A percentile compares a stretch with the other conserved stretches of the same genome.
Evolutionary conservation across 1,140 invertebrate species (phyloP).

Genomic region (Pachyrhynchus sulphureomaculatus): DNA sequence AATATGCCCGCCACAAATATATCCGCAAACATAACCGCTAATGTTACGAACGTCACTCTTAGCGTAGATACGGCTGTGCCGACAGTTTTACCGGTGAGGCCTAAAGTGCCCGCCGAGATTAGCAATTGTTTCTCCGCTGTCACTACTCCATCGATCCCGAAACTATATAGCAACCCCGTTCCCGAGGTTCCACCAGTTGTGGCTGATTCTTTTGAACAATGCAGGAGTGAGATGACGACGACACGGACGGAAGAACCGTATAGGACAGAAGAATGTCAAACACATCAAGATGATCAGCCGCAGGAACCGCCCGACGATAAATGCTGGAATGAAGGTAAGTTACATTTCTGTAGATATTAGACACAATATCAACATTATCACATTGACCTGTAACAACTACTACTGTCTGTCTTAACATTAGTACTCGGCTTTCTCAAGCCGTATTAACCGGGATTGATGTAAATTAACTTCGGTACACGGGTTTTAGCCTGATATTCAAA

Average conservation of each 20-base stretch:
- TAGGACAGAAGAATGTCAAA: slow-evolving; percentile 30
- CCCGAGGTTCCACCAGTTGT: neutral
- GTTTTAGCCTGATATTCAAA: too few species aligned
- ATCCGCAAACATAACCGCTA: too few species aligned
- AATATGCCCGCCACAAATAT: too few species aligned
- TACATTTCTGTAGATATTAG: too few species aligned
- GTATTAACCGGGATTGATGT: too few species aligned
- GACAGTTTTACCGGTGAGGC: slow-evolving; percentile 42
- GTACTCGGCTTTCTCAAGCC: too few species aligned
- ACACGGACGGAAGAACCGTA: slow-evolving; percentile 33
- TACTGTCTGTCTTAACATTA: too few species aligned
- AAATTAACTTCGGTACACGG: too few species aligned
- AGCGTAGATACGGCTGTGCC: slow-evolving; percentile 45
- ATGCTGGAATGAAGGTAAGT: slow-evolving; percentile 13
- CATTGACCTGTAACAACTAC: too few species aligned
- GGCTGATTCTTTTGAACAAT: slow-evolving; percentile 5
- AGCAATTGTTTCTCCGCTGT: slow-evolving; percentile 9
- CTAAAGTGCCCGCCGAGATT: slow-evolving; percentile 24
- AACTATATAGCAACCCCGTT: slow-evolving; percentile 14
- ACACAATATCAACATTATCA: too few species aligned
- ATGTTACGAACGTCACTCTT: slow-evolving; percentile 10
- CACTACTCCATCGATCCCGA: slow-evolving; percentile 5
- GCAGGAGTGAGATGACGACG: slow-evolving; percentile 21
- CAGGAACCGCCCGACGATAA: slow-evolving; percentile 16
- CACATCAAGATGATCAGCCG: slow-evolving; percentile 13